A percentile compares a stretch with the other conserved stretches of the same genome.
phyloP scores from a whole-genome alignment of 2,113 vertebrate species.

The Cheilinus undulatus region DNA sequence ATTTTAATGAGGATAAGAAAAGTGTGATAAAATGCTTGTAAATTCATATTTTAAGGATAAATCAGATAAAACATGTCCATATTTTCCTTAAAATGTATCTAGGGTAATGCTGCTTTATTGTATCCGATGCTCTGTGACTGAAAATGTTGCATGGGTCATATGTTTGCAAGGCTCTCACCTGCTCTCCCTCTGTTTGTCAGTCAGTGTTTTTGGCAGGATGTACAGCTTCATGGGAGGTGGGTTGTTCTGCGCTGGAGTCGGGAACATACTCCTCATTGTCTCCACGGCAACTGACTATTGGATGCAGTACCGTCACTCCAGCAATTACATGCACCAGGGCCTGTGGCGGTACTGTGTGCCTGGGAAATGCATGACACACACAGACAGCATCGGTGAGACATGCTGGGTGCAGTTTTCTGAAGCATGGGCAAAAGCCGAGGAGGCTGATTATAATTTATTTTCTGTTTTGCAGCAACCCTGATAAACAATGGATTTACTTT shows the following conservation, averaged over 20 bases:
- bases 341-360: slow-evolving; percentile 86
- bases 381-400: slow-evolving; percentile 85
- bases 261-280: slow-evolving; percentile 85
- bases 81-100: too few species aligned
- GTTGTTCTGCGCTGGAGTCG: slow-evolving; percentile 85
- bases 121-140: slow-evolving; percentile 26
- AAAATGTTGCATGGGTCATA: slow-evolving; percentile 3
- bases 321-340: slow-evolving; percentile 86
- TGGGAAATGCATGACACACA: slow-evolving; percentile 85
- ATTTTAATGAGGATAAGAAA: not conserved
- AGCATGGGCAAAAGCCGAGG: not conserved
- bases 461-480: slow-evolving; percentile 1
- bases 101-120: slow-evolving; percentile 26
- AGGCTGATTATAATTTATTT: slow-evolving; percentile 26
- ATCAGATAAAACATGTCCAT: too few species aligned
- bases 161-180: slow-evolving; percentile 49
- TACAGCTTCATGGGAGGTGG: slow-evolving; percentile 89
- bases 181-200: slow-evolving; percentile 35
- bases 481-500: slow-evolving; percentile 3
- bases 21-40: not conserved
- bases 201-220: slow-evolving; percentile 76
- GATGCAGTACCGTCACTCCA: slow-evolving; percentile 86
- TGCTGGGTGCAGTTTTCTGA: not conserved
- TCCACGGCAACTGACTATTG: slow-evolving; percentile 87
- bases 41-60: too few species aligned